Percentiles rank a stretch among this genome's conserved stretches.
Conservation (phyloP, 2,113 vertebrate species). For the Strix aluco region DNA sequence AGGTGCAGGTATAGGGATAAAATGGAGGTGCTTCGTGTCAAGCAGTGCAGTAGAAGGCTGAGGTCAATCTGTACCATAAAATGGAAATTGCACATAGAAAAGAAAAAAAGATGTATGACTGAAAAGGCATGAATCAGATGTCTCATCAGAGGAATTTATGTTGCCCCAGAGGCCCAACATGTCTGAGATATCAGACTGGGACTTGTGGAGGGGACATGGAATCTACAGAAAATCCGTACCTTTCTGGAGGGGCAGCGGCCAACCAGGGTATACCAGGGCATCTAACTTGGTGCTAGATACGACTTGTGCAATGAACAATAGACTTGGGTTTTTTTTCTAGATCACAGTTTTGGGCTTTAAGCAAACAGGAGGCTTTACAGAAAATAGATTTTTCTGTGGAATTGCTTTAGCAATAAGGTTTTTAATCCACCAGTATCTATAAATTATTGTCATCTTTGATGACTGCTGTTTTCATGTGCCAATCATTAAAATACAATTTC, state of each 20-base stretch:
- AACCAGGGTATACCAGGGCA: background rate
- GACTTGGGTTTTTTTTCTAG: background rate
- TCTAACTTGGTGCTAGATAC: background rate
- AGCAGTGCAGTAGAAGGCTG: background rate
- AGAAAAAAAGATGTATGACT: background rate
- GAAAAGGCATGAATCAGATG: background rate
- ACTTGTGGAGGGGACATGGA: accelerated
- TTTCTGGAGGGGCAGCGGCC: background rate
- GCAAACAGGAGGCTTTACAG: background rate
- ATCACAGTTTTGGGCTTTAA: background rate
- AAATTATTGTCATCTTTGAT: background rate
- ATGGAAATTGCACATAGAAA: background rate
- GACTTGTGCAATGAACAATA: background rate
- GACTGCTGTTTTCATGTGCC: background rate
- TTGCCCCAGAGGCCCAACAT: background rate
- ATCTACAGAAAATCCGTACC: background rate
- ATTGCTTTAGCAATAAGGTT: background rate
- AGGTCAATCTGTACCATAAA: background rate
- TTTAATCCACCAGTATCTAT: background rate
- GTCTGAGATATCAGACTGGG: background rate
- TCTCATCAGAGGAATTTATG: background rate
- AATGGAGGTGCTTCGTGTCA: background rate
- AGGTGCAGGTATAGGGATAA: background rate
- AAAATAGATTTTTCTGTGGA: background rate
- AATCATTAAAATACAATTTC: background rate